Evolutionary conservation across 2,797 vertebrate genomes (phyloP).

Genomic region (Prunella strophiata): DNA sequence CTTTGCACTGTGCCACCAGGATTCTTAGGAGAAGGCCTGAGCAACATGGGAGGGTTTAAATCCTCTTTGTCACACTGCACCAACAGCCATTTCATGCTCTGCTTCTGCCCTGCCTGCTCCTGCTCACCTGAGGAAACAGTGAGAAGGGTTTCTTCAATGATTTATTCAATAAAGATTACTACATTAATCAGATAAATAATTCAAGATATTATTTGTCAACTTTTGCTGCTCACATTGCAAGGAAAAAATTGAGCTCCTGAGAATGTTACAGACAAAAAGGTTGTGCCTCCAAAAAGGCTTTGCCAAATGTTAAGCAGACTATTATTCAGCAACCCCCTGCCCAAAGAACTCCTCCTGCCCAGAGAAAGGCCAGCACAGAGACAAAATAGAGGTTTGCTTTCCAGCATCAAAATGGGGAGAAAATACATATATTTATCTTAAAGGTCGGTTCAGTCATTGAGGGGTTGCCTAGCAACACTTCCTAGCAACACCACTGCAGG

Average conservation of each 20-base stretch:
- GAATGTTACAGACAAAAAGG: neutral
- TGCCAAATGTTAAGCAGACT: neutral
- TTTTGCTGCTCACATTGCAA: neutral
- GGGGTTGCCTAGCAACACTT: constrained; percentile 69
- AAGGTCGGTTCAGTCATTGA: constrained; percentile 64
- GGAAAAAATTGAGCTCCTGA: neutral
- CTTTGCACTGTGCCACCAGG: neutral
- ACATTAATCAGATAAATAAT: constrained; percentile 47
- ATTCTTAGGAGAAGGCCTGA: neutral
- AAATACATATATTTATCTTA: constrained; percentile 70
- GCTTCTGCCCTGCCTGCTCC: neutral
- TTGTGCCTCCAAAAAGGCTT: neutral
- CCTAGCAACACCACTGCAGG: constrained; percentile 64
- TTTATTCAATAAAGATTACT: constrained; percentile 11
- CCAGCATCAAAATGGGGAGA: constrained; percentile 39
- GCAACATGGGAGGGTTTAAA: neutral
- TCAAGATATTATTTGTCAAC: constrained; percentile 20
- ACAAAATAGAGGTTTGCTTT: constrained; percentile 38
- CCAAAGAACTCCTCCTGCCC: neutral
- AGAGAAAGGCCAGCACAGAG: neutral
- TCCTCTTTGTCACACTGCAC: neutral
- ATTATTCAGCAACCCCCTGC: neutral
- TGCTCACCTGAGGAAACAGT: neutral
- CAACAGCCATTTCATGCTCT: neutral
- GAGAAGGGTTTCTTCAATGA: neutral